phyloP scores from a whole-genome alignment of 53 echinoderm and acorn worm species.

The Paelopatides confundens region DNA sequence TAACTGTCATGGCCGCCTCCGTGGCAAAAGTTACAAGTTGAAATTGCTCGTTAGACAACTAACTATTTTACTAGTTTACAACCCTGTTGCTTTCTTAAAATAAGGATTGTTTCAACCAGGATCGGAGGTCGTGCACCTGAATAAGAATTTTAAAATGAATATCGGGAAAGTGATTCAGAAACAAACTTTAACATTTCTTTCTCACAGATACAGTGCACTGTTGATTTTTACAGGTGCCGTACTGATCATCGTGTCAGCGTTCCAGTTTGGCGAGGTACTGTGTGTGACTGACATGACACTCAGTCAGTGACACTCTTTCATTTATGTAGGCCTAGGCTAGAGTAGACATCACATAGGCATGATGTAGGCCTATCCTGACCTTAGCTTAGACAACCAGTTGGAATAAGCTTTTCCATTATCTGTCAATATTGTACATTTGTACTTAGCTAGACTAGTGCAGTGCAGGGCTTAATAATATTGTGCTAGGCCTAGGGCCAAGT shows the following conservation, averaged over 20 bases:
- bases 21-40: constrained; percentile 12
- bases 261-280: constrained; percentile 98
- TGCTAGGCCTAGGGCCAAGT: too few relatives aligned
- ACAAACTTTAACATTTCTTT: constrained; percentile 95
- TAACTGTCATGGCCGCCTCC: constrained; percentile 53
- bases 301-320: too few relatives aligned
- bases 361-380: too few relatives aligned
- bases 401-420: too few relatives aligned
- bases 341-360: too few relatives aligned
- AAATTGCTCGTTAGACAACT: background rate
- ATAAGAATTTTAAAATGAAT: constrained; percentile 15
- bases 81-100: background rate
- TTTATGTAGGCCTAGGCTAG: background rate
- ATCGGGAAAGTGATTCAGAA: constrained; percentile 93
- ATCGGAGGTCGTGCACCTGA: constrained; percentile 7
- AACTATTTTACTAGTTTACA: background rate
- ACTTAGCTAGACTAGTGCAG: too few relatives aligned
- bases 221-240: constrained; percentile 82
- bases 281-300: too few relatives aligned
- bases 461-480: too few relatives aligned
- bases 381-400: background rate
- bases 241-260: constrained; percentile 82
- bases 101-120: background rate
- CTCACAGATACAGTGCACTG: constrained; percentile 83
- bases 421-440: too few relatives aligned